These are phyloP conservation scores for Callospermophilus lateralis DNA, from an alignment of 2,113 vertebrate species.

Conservation along the genomic window DNA sequence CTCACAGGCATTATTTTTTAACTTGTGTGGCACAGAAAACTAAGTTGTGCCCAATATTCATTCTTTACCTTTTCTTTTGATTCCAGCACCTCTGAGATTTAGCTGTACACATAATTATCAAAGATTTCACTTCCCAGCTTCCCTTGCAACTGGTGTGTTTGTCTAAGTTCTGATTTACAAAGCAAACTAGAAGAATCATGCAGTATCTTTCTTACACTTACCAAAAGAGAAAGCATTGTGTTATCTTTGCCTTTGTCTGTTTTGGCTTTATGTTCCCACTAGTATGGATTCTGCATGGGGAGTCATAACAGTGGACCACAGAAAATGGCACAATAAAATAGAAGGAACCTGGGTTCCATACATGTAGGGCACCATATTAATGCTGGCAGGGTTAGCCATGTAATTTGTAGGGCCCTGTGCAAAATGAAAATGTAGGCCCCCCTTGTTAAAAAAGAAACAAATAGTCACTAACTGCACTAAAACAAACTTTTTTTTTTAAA, in stretches of 20 bases:
- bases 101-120: background rate
- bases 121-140: background rate
- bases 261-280: background rate
- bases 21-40: background rate
- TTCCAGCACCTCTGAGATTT: background rate
- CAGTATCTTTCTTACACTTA: background rate
- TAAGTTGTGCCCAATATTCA: background rate
- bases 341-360: background rate
- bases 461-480: background rate
- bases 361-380: rapidly evolving
- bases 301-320: rapidly evolving
- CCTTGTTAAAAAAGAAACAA: background rate
- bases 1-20: background rate
- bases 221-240: background rate
- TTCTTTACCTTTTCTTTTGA: background rate
- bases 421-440: background rate
- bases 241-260: background rate
- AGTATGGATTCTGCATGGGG: no score
- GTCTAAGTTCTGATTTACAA: background rate
- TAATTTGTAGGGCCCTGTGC: background rate
- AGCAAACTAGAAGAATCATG: background rate
- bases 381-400: background rate
- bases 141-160: background rate
- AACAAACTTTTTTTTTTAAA: background rate
- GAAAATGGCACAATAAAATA: background rate